Conservation (phyloP, 2,113 vertebrate genomes). For the Platichthys flesus region DNA sequence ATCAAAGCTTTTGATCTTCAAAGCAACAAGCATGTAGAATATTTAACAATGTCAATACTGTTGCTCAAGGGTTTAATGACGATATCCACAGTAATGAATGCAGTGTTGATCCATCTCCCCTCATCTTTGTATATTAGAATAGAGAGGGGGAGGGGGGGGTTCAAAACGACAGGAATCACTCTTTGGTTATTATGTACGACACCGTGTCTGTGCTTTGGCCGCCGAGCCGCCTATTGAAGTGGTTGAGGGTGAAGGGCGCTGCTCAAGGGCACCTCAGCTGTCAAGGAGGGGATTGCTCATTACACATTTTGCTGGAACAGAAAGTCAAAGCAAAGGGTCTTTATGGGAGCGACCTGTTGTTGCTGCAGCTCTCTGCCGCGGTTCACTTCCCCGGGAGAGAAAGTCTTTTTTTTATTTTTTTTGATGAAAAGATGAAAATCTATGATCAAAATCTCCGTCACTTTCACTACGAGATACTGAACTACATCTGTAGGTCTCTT, state of each 20-base stretch:
- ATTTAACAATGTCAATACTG: slow-evolving; percentile 4
- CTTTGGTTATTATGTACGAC: slow-evolving; percentile 2
- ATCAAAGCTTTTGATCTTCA: neutral
- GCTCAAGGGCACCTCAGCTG: slow-evolving; percentile 31
- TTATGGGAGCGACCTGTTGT: slow-evolving; percentile 9
- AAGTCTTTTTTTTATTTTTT: neutral
- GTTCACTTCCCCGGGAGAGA: neutral
- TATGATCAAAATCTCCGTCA: slow-evolving; percentile 16
- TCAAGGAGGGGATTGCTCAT: slow-evolving; percentile 6
- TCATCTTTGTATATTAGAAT: slow-evolving; percentile 4
- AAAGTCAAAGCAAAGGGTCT: neutral
- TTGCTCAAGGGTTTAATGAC: slow-evolving; percentile 14
- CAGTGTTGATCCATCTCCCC: slow-evolving; percentile 10
- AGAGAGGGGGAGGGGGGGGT: slow-evolving; percentile 17
- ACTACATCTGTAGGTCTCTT: slow-evolving; percentile 7
- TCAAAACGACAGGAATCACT: slow-evolving; percentile 17
- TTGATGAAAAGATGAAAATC: neutral
- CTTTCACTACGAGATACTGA: neutral
- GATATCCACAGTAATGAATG: slow-evolving; percentile 41
- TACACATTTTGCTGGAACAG: neutral
- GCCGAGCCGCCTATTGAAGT: neutral
- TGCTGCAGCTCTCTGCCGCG: neutral
- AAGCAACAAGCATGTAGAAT: slow-evolving; percentile 10
- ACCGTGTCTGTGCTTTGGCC: slow-evolving; percentile 17
- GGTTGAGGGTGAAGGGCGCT: neutral